A percentile compares a stretch with the other conserved stretches of the same genome.
Conservation (phyloP, 2,888 invertebrate species). For the Meiosimyza decipiens region DNA sequence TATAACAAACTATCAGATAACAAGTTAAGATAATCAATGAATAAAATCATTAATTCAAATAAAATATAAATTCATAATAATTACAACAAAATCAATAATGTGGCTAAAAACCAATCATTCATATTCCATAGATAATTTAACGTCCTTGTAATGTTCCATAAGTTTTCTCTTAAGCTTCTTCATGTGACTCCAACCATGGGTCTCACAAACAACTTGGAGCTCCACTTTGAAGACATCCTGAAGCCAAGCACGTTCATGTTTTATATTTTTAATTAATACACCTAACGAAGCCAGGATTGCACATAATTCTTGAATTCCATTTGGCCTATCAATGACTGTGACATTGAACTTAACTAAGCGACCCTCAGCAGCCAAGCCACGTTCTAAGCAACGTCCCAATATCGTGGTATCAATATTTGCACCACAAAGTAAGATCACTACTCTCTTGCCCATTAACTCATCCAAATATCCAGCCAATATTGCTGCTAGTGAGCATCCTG, state of each 20-base stretch:
- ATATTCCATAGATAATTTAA: constrained; percentile 66
- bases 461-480: constrained; percentile 80
- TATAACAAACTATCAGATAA: too few species aligned
- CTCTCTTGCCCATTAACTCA: constrained; percentile 81
- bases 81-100: too few species aligned
- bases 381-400: constrained; percentile 82
- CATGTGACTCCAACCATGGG: constrained; percentile 83
- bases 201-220: constrained; percentile 89
- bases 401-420: constrained; percentile 91
- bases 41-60: too few species aligned
- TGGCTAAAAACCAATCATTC: constrained; percentile 62
- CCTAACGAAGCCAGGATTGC: too few species aligned
- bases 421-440: constrained; percentile 82
- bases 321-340: constrained; percentile 70
- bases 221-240: too few species aligned
- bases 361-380: constrained; percentile 85
- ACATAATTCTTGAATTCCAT: too few species aligned
- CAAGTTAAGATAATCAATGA: too few species aligned
- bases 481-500: constrained; percentile 83
- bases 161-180: constrained; percentile 72
- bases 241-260: too few species aligned
- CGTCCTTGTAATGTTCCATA: constrained; percentile 70
- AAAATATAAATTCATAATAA: too few species aligned
- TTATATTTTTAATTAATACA: too few species aligned
- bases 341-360: constrained; percentile 77